phyloP scores from a whole-genome alignment of 1,140 invertebrate genomes.

The Drosophila littoralis region DNA sequence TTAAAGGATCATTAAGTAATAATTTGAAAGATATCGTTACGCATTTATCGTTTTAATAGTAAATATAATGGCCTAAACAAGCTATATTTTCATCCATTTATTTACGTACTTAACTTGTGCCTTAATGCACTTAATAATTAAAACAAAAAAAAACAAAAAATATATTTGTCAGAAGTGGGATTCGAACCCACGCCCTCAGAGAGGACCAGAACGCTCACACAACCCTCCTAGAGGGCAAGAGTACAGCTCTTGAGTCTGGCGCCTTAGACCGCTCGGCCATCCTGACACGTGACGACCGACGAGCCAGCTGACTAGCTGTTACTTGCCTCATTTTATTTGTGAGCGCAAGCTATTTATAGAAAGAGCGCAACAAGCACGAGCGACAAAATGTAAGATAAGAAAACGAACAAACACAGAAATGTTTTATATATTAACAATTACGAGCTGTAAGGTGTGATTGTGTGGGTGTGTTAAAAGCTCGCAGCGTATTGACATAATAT shows the following conservation, averaged over 20 bases:
- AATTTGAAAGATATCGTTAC: too few species aligned
- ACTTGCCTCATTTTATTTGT: not conserved
- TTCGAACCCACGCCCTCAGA: slow-evolving; percentile 94
- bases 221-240: slow-evolving; percentile 4
- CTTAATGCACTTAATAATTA: too few species aligned
- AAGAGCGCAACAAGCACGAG: not conserved
- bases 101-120: too few species aligned
- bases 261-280: slow-evolving; percentile 90
- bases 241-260: slow-evolving; percentile 87
- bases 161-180: slow-evolving; percentile 93
- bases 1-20: not conserved
- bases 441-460: not conserved
- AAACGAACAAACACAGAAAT: slow-evolving; percentile 11
- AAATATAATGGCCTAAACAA: too few species aligned
- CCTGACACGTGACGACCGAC: slow-evolving; percentile 84
- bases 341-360: slow-evolving; percentile 42
- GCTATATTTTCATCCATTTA: too few species aligned
- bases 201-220: slow-evolving; percentile 90
- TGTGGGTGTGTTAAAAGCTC: slow-evolving; percentile 6
- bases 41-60: too few species aligned
- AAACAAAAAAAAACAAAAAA: slow-evolving; percentile 51
- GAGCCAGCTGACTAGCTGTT: slow-evolving; percentile 14
- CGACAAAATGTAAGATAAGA: slow-evolving; percentile 32
- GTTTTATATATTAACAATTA: slow-evolving; percentile 1
- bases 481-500: not conserved